Evolutionary conservation across 2,113 vertebrate genomes (phyloP).

Genomic region (Macquaria ambigua): DNA sequence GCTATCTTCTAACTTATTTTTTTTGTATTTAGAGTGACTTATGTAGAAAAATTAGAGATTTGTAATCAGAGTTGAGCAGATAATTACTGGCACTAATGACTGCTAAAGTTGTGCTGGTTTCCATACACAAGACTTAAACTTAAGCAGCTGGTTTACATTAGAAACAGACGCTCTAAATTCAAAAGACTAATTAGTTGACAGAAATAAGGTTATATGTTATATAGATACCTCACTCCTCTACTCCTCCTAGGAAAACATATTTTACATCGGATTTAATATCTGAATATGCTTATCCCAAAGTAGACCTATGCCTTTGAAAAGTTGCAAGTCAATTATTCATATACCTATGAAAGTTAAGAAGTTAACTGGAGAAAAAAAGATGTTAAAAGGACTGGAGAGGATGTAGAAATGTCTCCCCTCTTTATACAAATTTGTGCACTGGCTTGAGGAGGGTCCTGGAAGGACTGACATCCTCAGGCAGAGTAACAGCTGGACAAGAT

Average conservation of each 20-base stretch:
- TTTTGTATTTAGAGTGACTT: neutral
- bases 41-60: neutral
- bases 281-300: neutral
- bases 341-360: neutral
- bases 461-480: neutral
- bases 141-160: neutral
- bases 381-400: neutral
- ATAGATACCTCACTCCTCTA: neutral
- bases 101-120: neutral
- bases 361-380: neutral
- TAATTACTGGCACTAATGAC: neutral
- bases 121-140: neutral
- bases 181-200: neutral
- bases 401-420: neutral
- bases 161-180: neutral
- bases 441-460: neutral
- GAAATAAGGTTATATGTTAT: neutral
- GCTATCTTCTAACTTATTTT: neutral
- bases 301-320: neutral
- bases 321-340: neutral
- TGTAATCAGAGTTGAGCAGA: neutral
- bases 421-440: conserved; percentile 16
- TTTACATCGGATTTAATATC: neutral
- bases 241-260: neutral
- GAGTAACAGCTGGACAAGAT: neutral